Evolutionary conservation across 2,797 vertebrate genomes (phyloP).

Genomic region (Anabacerthia variegaticeps): DNA sequence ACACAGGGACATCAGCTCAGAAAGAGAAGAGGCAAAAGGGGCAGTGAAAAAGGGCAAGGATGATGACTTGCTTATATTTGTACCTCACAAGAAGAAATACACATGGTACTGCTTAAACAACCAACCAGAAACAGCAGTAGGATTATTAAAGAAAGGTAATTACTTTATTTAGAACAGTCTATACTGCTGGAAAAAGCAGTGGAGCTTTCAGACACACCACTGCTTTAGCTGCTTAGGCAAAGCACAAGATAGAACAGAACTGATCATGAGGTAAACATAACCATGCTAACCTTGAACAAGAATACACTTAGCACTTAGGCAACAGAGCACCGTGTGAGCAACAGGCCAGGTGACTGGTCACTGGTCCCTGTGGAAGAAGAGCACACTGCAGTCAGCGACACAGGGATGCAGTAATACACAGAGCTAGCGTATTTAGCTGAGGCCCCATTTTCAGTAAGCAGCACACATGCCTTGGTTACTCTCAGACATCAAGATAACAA

Average conservation of each 20-base stretch:
- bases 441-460: neutral
- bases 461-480: neutral
- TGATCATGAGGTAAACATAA: neutral
- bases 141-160: neutral
- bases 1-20: neutral
- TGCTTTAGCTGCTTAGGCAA: neutral
- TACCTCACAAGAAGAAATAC: neutral
- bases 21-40: neutral
- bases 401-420: neutral
- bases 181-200: neutral
- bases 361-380: neutral
- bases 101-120: neutral
- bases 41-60: neutral
- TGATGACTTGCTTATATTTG: neutral
- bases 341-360: neutral
- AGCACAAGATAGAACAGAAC: neutral
- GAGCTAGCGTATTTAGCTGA: accelerated
- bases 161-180: neutral
- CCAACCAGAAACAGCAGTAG: neutral
- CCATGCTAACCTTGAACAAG: neutral
- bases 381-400: neutral
- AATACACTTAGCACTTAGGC: neutral
- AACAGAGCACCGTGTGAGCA: neutral
- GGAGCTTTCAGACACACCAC: neutral
- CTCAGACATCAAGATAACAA: neutral